phyloP scores from a whole-genome alignment of 2,888 invertebrate genomes.

The Zhuqinia jingwanae region DNA sequence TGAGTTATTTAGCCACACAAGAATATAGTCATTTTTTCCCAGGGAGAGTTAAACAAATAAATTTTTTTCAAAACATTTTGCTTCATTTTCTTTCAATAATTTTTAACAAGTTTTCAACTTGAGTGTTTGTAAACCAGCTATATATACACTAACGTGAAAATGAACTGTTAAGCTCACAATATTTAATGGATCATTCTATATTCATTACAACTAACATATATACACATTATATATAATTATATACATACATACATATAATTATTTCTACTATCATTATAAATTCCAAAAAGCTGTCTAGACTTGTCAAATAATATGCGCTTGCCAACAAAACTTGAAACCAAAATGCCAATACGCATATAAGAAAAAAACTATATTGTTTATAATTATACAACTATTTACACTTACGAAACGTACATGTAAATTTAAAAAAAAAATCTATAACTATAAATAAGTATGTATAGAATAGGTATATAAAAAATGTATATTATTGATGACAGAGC shows the following conservation, averaged over 20 bases:
- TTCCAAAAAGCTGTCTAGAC: conserved; percentile 68
- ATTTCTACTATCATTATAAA: conserved; percentile 15
- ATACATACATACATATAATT: neutral
- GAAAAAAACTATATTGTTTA: conserved; percentile 37
- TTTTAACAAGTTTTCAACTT: no score
- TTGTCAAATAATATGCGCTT: conserved; percentile 71
- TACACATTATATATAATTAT: neutral
- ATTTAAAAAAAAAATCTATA: conserved; percentile 22
- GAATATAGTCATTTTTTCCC: no score
- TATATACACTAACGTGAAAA: neutral
- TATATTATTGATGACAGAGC: conserved; percentile 60
- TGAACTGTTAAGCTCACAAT: neutral
- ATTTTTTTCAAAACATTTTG: no score
- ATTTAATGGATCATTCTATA: conserved; percentile 10
- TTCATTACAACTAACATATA: conserved; percentile 1
- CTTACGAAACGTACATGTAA: conserved; percentile 13
- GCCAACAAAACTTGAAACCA: conserved; percentile 72
- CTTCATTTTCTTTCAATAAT: no score
- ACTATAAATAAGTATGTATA: neutral
- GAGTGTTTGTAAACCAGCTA: no score
- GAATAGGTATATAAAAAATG: conserved; percentile 15
- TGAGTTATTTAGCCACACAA: no score
- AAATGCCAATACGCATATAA: conserved; percentile 72
- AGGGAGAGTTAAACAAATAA: no score
- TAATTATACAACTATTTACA: conserved; percentile 14